These are phyloP conservation scores for Thymelicus lineola DNA, from an alignment of 2,888 invertebrate genomes.

Conservation along the genomic window DNA sequence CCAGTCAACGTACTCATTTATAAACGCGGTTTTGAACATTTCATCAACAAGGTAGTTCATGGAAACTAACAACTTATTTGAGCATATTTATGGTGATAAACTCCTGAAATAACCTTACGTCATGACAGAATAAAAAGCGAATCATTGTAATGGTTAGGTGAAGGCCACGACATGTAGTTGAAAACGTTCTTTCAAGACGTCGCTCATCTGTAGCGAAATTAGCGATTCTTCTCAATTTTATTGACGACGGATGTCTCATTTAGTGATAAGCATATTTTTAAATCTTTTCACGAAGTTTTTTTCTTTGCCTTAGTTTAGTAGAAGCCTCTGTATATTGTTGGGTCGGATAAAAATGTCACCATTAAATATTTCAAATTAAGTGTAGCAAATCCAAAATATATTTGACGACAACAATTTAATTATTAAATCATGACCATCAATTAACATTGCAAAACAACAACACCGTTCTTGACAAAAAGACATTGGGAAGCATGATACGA, in stretches of 20 bases:
- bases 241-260: neutral
- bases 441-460: too few relatives aligned
- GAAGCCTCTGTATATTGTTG: neutral
- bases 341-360: neutral
- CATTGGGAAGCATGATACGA: too few relatives aligned
- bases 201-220: constrained; percentile 14
- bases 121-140: constrained; percentile 60
- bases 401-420: too few relatives aligned
- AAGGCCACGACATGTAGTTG: constrained; percentile 42
- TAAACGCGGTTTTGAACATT: neutral
- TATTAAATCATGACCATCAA: too few relatives aligned
- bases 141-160: constrained; percentile 47
- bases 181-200: constrained; percentile 34
- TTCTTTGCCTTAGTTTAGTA: neutral
- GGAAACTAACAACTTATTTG: neutral
- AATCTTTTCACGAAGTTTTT: neutral
- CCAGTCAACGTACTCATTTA: neutral
- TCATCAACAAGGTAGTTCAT: neutral
- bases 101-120: constrained; percentile 25
- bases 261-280: neutral
- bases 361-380: neutral
- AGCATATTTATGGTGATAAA: neutral
- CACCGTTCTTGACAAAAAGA: too few relatives aligned
- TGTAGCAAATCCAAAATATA: neutral
- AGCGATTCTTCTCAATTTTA: neutral